Base-by-base conservation (phyloP, 2,888 invertebrate species). In the Luperina nickerlii region DNA sequence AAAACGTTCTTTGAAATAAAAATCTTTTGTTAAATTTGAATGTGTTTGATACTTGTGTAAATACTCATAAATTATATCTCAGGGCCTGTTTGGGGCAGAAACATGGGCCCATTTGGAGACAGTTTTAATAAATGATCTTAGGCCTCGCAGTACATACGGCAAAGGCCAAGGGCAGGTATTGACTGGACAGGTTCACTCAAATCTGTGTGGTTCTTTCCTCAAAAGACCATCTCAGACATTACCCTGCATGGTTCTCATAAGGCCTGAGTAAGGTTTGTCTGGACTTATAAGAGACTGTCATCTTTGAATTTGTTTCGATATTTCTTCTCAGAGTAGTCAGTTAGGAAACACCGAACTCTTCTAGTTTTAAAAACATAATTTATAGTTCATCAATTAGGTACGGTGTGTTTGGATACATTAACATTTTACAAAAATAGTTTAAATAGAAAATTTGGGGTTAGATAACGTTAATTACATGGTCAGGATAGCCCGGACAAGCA, bases 51-150 rank as follows among this genome's bases (percentile, higher is more conserved):
- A 62, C 60, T 81, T 80, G 38, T 72, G 63, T 63, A 38, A 66
- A 69, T 69, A 51, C 7, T 74, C 57, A 85, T 83, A 82, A 82
- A 82, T 85, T 85, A 85, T 71, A 63, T 74, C 45, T 73, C 1
- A 63, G 24, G 20, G 27, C 54, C n/a, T n/a, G 62, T 54, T 48
- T n/a, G 13, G 8, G 20, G 60, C 51, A 84, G 71, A 84, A 81
- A 84, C 70, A 66, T 18, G 65, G 15, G 48, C 20, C 15, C 38
- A 18, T 70, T 57, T 51, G 27, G 60, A 79, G 65, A 69, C 65
- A 69, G 69, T 1, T 78, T 67, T 67, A 54, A 67, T 81, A 62
- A 80, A 84, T 27, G 81, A 81, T 54, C 9, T 81, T 24, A 48
- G 7, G 24, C 1, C 20, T 68, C 24, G 24, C 18, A 38, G 51